Conservation (phyloP, 2,797 vertebrate species). For the Rachycentron canadum region DNA sequence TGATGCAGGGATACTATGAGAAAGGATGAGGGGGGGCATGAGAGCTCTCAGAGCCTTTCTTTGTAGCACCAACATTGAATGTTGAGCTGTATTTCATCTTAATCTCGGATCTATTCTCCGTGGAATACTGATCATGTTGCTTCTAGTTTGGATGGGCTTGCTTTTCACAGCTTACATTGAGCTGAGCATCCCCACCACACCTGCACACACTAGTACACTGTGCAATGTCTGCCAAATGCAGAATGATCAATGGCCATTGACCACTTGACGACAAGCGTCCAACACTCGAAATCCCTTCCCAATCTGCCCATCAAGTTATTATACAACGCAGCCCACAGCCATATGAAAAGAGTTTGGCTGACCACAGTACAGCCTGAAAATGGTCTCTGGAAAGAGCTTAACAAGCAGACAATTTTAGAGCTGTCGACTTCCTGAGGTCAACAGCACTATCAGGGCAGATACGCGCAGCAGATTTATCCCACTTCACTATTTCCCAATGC, state of each 20-base stretch:
- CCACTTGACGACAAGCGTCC: conserved; percentile 58
- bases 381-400: conserved; percentile 48
- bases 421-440: conserved; percentile 62
- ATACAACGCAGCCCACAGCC: conserved; percentile 46
- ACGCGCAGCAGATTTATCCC: conserved; percentile 24
- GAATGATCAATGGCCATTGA: conserved; percentile 55
- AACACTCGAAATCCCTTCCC: conserved; percentile 53
- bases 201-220: conserved; percentile 37
- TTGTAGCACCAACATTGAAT: conserved; percentile 60
- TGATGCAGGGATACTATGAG: conserved; percentile 44
- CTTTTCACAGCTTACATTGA: conserved; percentile 35
- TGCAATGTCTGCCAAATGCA: conserved; percentile 50
- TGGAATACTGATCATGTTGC: conserved; percentile 66
- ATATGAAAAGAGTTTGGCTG: conserved; percentile 38
- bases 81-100: conserved; percentile 58
- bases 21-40: conserved; percentile 37
- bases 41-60: conserved; percentile 54
- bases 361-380: conserved; percentile 51
- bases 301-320: conserved; percentile 49
- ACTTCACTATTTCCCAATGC: conserved; percentile 19
- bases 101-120: conserved; percentile 59
- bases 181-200: conserved; percentile 42
- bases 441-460: conserved; percentile 35
- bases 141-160: conserved; percentile 38
- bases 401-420: conserved; percentile 55